phyloP scores from a whole-genome alignment of 2,113 vertebrate genomes.

The Bombycilla garrulus region DNA sequence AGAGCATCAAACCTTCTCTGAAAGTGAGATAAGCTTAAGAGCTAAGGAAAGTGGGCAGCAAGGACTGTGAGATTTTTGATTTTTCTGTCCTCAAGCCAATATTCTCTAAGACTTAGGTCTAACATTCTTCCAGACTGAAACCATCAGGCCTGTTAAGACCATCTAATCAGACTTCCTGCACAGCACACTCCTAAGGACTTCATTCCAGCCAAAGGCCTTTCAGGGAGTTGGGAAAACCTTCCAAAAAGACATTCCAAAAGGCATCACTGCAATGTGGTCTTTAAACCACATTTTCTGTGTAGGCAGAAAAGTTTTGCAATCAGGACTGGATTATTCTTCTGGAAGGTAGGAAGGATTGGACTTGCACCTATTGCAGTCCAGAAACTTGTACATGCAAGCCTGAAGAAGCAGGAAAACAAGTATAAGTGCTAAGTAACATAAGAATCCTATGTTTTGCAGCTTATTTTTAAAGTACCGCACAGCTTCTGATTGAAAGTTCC shows the following conservation, averaged over 20 bases:
- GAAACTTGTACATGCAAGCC: neutral
- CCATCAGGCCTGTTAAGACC: neutral
- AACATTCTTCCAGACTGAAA: neutral
- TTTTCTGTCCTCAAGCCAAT: neutral
- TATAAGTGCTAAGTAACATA: neutral
- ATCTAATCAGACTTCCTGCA: neutral
- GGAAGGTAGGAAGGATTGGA: neutral
- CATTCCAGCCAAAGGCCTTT: neutral
- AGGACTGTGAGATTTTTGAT: neutral
- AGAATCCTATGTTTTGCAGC: neutral
- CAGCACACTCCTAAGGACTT: neutral
- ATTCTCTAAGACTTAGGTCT: neutral
- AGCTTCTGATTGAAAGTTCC: neutral
- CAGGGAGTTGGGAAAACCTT: neutral
- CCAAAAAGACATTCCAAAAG: neutral
- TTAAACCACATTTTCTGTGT: neutral
- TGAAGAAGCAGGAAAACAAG: rapidly evolving
- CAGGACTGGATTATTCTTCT: neutral
- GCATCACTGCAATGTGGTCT: rapidly evolving
- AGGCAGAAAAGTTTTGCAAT: neutral
- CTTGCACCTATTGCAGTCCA: neutral
- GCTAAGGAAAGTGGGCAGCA: neutral
- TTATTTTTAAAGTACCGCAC: neutral
- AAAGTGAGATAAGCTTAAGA: neutral
- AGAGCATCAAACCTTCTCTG: neutral